Conservation (phyloP, 2,888 invertebrate species). For the Diploptera punctata region DNA sequence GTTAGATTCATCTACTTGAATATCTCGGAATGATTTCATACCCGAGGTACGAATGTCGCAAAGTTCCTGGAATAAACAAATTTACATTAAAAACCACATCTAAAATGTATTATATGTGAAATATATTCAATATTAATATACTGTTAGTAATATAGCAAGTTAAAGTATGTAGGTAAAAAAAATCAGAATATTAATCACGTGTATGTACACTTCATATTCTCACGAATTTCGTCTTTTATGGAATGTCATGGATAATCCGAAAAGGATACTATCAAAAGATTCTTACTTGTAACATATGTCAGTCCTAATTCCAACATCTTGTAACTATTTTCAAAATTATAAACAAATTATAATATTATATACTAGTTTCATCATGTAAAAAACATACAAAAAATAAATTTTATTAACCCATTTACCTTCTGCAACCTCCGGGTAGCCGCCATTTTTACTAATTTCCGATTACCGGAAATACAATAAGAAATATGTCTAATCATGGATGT, state of each 20-base stretch:
- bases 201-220: neutral
- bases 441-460: constrained; percentile 58
- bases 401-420: constrained; percentile 65
- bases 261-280: neutral
- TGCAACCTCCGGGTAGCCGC: constrained; percentile 82
- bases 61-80: constrained; percentile 75
- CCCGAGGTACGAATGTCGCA: constrained; percentile 88
- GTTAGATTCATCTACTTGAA: constrained; percentile 94
- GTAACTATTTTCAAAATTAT: no score
- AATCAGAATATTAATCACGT: neutral
- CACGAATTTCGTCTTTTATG: constrained; percentile 7
- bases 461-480: neutral
- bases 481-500: no score
- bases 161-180: no score
- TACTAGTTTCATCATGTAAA: no score
- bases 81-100: neutral
- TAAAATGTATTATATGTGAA: neutral
- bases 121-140: neutral
- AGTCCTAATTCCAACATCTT: no score
- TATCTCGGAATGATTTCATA: constrained; percentile 89
- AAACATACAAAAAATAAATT: constrained; percentile 28
- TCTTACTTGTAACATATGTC: no score
- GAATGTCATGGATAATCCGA: constrained; percentile 5
- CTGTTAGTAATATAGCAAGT: no score
- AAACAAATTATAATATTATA: no score